Base-by-base conservation (phyloP, 2,888 invertebrate genomes). In the Scaptomyza parva region DNA sequence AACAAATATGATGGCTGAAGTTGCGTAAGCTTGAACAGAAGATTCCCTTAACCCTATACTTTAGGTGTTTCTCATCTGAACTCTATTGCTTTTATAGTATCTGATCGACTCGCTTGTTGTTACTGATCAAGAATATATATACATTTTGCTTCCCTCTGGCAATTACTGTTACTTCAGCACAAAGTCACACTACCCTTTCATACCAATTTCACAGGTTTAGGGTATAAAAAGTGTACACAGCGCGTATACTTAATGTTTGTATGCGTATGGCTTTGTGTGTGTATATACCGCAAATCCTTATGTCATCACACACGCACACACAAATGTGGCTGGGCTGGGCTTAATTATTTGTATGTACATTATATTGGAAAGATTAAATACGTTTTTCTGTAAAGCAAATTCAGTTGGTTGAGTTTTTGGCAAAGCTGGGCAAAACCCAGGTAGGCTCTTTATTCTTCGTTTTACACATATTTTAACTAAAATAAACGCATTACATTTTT, bases 201-300 rank as follows among this genome's bases (percentile, higher is more conserved):
- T n/a, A n/a, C n/a, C n/a, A n/a, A n/a, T n/a, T n/a, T n/a, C n/a
- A n/a, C n/a, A n/a, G n/a, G n/a, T n/a, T n/a, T n/a, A n/a, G n/a
- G n/a, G n/a, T n/a, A n/a, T n/a, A 28, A 28, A 22, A 22, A 22
- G 22, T 9, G 18, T 50, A 50, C 43, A 53, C 60, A 45, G 20
- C 30, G 37, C 66, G 55, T 70, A 53, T 66, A 65, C 51, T 28
- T 24, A 70, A 57, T 48, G 39, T 33, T 14, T 45, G 18, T 28
- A 11, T 18, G 18, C 35, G 30, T 33, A 24, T 30, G 11, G 6
- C 5, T 28, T 8, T 33, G 33, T n/a, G 33, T 26, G 18, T 40
- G n/a, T 22, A 22, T 20, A 11, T 26, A 51, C 41, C 12, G n/a
- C n/a, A 51, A 20, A 8, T 9, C n/a, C 20, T 17, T 22, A 12